Percentiles rank a stretch among this genome's conserved stretches.
Conservation (phyloP, 2,797 vertebrate species). For the Pelobates cultripes region DNA sequence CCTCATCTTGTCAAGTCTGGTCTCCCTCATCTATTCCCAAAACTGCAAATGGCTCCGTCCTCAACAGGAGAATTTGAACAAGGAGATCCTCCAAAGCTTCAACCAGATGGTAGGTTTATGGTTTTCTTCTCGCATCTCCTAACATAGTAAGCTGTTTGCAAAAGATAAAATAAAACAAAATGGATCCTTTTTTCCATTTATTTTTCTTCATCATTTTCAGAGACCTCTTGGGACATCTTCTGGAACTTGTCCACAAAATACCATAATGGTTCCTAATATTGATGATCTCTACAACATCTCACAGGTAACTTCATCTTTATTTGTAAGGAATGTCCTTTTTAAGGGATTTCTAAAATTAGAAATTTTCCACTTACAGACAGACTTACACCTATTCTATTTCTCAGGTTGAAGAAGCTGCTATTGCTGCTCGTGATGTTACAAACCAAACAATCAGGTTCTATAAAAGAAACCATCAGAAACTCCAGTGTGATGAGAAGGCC, state of each 20-base stretch:
- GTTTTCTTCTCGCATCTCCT: neutral
- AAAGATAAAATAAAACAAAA: too few relatives aligned
- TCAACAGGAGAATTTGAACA: neutral
- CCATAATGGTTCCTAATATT: neutral
- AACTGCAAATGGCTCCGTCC: conserved; percentile 3
- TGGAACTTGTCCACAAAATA: neutral
- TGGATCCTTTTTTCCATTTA: too few relatives aligned
- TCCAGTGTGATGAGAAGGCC: too few relatives aligned
- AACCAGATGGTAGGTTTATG: conserved; percentile 4
- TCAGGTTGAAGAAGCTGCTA: neutral
- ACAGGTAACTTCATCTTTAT: neutral
- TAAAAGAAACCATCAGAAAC: too few relatives aligned
- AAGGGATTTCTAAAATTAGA: too few relatives aligned
- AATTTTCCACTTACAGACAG: too few relatives aligned
- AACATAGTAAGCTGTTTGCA: too few relatives aligned
- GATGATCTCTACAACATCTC: neutral
- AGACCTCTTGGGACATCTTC: neutral
- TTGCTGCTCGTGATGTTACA: neutral
- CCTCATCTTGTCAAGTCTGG: neutral
- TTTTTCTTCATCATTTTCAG: neutral
- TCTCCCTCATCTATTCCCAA: neutral
- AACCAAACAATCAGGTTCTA: neutral
- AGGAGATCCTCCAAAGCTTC: conserved; percentile 7
- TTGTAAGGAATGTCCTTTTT: too few relatives aligned
- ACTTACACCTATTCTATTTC: neutral